Evolutionary conservation across 2,797 vertebrate species (phyloP).

Genomic region (Danio aesculapii): DNA sequence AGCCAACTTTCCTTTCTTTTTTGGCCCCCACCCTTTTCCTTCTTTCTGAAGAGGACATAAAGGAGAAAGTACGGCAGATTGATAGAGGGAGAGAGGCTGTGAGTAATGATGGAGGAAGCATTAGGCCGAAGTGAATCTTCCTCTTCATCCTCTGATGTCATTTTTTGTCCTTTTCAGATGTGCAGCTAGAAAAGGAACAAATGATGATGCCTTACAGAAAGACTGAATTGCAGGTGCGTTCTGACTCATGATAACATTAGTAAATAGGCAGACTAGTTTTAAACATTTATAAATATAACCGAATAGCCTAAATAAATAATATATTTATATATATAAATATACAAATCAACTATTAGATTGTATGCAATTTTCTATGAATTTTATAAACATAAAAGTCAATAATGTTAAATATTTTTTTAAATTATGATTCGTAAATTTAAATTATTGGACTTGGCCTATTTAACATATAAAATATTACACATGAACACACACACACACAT

Average conservation of each 20-base stretch:
- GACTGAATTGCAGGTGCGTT: background rate
- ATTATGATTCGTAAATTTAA: too few species aligned
- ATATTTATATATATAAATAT: too few species aligned
- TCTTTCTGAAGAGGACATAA: constrained; percentile 3
- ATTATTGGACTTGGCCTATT: too few species aligned
- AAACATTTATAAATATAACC: too few species aligned
- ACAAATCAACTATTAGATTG: too few species aligned
- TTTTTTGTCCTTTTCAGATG: constrained; percentile 28
- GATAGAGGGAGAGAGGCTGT: constrained; percentile 2
- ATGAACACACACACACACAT: too few species aligned
- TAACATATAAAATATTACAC: too few species aligned
- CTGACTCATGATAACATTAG: background rate
- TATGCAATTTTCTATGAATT: too few species aligned
- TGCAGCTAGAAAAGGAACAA: constrained; percentile 22
- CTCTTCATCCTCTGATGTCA: constrained; percentile 43
- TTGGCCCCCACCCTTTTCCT: background rate
- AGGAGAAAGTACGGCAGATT: constrained; percentile 10
- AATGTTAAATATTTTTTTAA: too few species aligned
- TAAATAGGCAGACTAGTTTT: background rate
- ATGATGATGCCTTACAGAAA: constrained; percentile 11
- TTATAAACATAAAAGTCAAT: too few species aligned
- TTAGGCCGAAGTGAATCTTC: constrained; percentile 41
- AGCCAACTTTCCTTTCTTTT: constrained; percentile 4
- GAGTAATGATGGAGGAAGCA: constrained; percentile 37
- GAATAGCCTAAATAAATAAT: too few species aligned